Conservation (phyloP, 2,113 vertebrate species). For the Megaceryle maxima region DNA sequence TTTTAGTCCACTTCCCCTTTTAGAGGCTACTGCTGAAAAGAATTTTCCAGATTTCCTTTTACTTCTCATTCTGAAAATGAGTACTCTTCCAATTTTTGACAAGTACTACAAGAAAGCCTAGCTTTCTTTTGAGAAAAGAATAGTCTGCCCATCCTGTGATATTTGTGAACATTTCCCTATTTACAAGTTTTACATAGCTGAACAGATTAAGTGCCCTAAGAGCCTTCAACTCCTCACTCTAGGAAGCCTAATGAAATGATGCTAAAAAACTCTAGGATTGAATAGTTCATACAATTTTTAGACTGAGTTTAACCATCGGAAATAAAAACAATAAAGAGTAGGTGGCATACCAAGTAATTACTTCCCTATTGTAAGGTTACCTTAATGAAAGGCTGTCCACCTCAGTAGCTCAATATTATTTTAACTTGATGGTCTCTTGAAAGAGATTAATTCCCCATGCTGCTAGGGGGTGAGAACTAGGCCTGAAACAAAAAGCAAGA, state of each 20-base stretch:
- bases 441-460: background rate
- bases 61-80: background rate
- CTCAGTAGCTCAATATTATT: conserved; percentile 18
- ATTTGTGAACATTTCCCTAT: background rate
- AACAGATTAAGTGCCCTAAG: background rate
- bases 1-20: background rate
- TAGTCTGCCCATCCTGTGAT: accelerated
- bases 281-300: background rate
- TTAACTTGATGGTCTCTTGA: background rate
- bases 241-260: background rate
- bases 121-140: background rate
- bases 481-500: conserved; percentile 33
- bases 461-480: conserved; percentile 15
- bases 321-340: background rate
- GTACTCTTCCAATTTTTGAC: background rate
- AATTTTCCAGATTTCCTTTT: background rate
- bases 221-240: background rate
- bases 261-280: background rate
- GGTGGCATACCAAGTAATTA: background rate
- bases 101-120: background rate
- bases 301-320: background rate
- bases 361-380: background rate
- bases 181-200: background rate
- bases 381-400: conserved; percentile 3
- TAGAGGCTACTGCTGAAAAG: background rate